Base-by-base conservation (phyloP, 2,888 invertebrate genomes). In the Caenorhabditis macrosperma region DNA sequence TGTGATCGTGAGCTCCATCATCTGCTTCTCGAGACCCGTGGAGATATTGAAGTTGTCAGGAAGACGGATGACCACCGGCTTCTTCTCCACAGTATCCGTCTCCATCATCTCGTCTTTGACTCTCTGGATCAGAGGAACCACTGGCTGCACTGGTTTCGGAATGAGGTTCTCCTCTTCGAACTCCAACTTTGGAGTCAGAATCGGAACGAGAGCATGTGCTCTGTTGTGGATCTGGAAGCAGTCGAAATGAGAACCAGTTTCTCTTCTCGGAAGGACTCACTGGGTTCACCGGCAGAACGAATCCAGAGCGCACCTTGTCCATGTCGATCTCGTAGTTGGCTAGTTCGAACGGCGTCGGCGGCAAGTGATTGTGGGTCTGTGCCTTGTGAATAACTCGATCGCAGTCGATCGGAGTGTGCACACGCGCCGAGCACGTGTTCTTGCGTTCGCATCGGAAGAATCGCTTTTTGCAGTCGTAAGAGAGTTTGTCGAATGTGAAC, bases 391-490 rank as follows among this genome's bases (percentile, higher is more conserved):
- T 72, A 4, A 72, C 64, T 24, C 57, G n/a, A 4, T 26, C 35
- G 10, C 46, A 54, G 12, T 72, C 63, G 17, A 35, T 28, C 6
- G 72, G 48, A 10, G 64, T 72, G 48, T 72, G 72, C 15, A 72
- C 20, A 12, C 72, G 46, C 1, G 72, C 63, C 10, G 63, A 35
- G n/a, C 72, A 72, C 24, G 63, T 26, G 28, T 63, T 64, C 63
- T 48, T 48, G 9, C 30, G 24, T 33, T 72, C 72, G 50, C 72
- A 72, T 26, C 72, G 41, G 44, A 33, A 72, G 63, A 72, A 72
- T 17, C 35, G 46, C 72, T 72, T 72, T 41, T 72, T 72, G 28
- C 28, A n/a, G 22, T 72, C 72, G 41, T 57, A 72, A 2, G 55
- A 63, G 15, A 26, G 20, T 28, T 72, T 72, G 57, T 72, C 72